Base-by-base conservation (phyloP, 1,140 invertebrate species). In the Drosophila orosa region DNA sequence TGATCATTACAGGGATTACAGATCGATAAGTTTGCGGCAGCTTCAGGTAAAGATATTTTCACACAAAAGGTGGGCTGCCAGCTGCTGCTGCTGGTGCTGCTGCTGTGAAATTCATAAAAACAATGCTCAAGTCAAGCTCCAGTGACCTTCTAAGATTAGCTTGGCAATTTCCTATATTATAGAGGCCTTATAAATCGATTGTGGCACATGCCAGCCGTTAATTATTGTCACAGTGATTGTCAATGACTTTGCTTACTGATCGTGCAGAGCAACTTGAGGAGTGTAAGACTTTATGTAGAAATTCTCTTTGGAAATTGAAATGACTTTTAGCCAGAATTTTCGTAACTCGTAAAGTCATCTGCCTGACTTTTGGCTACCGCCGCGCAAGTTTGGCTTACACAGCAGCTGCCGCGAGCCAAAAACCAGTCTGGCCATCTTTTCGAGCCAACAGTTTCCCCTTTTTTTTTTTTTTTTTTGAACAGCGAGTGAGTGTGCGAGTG, bases 361-460 rank as follows among this genome's bases (percentile, higher is more conserved):
- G 80, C 82, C 74, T 45, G 62, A 27, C 65, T 57, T 56, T 75
- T 62, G 50, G 35, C 67, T 57, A 39, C 40, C 19, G 40, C 52
- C 56, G 33, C 17, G 24, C 58, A 17, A 50, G 48, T 27, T 45
- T 73, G 55, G 47, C 57, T 75, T 37, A 73, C 62, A 67, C 59
- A 58, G 74, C 45, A 48, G 47, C 47, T 75, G 79, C 75, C 71
- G 25, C 60, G 42, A 71, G 77, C 58, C 84, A 68, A 80, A 87
- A 87, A 87, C 84, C 84, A 84, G 84, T 87, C 83, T 84, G 73
- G 47, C 72, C 83, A 87, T 89, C 83, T 89, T 76, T 82, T 35
- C 29, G 44, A 27, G 61, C 63, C 65, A 61, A 48, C 54, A 75
- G 80, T 83, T 84, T 84, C 72, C 80, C 80, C 81, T 24, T 48